A percentile compares a stretch with the other conserved stretches of the same genome.
These are phyloP conservation scores for Prosopocoilus inquinatus DNA, from an alignment of 2,888 invertebrate species.

Conservation along the genomic window DNA sequence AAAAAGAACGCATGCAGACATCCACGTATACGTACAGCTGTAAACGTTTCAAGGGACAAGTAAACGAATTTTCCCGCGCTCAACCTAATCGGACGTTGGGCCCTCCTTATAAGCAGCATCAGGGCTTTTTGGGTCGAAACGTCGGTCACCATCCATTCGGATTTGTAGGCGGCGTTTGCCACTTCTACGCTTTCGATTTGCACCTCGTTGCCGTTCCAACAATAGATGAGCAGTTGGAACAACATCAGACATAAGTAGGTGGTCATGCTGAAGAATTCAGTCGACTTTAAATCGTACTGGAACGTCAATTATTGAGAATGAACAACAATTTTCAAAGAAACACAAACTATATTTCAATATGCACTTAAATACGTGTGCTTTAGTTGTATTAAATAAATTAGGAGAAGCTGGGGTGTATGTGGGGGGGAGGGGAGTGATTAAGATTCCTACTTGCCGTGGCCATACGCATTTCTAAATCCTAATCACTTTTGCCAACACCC, in stretches of 20 bases:
- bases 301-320: slow-evolving; percentile 6
- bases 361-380: too few relatives aligned
- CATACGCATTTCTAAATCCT: too few relatives aligned
- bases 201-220: slow-evolving; percentile 27
- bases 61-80: slow-evolving; percentile 26
- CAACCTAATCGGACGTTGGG: slow-evolving; percentile 21
- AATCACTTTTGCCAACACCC: too few relatives aligned
- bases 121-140: slow-evolving; percentile 19
- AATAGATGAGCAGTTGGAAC: slow-evolving; percentile 24
- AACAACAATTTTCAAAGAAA: neutral
- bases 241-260: slow-evolving; percentile 19
- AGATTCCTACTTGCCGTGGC: too few relatives aligned
- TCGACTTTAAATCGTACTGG: slow-evolving; percentile 18
- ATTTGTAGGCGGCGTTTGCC: slow-evolving; percentile 8
- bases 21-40: slow-evolving; percentile 20
- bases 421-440: too few relatives aligned
- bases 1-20: too few relatives aligned
- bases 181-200: slow-evolving; percentile 17
- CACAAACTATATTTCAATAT: slow-evolving; percentile 8
- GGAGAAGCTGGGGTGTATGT: too few relatives aligned
- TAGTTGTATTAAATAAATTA: too few relatives aligned
- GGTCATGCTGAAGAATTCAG: slow-evolving; percentile 15
- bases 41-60: slow-evolving; percentile 23
- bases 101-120: slow-evolving; percentile 21
- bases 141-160: slow-evolving; percentile 13